These are phyloP conservation scores for Ptilonorhynchus violaceus DNA, from an alignment of 2,113 vertebrate genomes.

Conservation along the genomic window DNA sequence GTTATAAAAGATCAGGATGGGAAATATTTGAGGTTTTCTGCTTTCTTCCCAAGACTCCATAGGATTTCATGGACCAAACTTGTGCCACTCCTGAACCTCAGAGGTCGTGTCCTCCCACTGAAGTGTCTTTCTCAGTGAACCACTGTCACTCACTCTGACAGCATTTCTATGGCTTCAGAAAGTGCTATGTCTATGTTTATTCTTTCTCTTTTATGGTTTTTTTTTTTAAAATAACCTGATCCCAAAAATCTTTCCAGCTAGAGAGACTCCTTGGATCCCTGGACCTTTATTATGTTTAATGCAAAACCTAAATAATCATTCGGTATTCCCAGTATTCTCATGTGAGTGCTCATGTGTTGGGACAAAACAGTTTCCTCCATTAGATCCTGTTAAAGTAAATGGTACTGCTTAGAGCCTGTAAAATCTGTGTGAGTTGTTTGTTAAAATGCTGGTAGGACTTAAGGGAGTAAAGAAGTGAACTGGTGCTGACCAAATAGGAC, in stretches of 20 bases:
- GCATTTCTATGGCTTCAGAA: background rate
- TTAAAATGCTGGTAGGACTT: background rate
- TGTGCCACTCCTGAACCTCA: background rate
- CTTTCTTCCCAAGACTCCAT: background rate
- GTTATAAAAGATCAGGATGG: background rate
- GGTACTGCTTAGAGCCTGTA: background rate
- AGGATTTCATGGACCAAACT: background rate
- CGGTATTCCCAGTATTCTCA: background rate
- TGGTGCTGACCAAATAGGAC: background rate
- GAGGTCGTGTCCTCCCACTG: background rate
- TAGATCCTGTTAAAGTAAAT: background rate
- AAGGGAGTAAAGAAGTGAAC: background rate
- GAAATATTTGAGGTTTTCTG: background rate
- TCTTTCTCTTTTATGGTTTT: background rate
- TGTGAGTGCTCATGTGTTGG: background rate
- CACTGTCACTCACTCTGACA: background rate
- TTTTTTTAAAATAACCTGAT: background rate
- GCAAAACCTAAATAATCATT: background rate
- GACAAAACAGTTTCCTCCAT: background rate
- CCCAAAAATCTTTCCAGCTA: background rate
- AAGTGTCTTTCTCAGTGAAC: background rate
- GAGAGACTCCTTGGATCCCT: background rate
- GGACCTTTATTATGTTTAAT: background rate
- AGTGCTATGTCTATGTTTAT: background rate
- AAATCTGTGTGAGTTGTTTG: background rate